A percentile compares a stretch with the other conserved stretches of the same genome.
These are phyloP conservation scores for Aptenodytes patagonicus DNA, from an alignment of 2,113 vertebrate genomes.

Conservation along the genomic window DNA sequence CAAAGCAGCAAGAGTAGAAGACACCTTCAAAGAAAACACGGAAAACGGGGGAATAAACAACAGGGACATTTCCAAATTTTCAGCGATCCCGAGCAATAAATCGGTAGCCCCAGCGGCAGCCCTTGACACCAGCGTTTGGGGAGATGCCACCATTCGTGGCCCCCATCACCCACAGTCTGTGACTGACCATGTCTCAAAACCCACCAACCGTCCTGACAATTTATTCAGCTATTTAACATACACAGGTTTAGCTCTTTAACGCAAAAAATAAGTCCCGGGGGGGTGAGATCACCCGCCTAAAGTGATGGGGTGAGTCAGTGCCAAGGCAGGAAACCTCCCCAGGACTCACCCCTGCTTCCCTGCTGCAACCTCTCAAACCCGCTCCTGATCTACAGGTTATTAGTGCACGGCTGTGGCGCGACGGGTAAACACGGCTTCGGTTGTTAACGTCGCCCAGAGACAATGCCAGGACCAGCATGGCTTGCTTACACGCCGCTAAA, in stretches of 20 bases:
- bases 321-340: not conserved
- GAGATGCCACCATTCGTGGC: not conserved
- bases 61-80: not conserved
- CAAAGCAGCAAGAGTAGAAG: not conserved
- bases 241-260: not conserved
- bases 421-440: not conserved
- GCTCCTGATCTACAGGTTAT: not conserved
- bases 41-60: not conserved
- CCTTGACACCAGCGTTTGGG: not conserved
- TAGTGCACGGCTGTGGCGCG: rapidly evolving
- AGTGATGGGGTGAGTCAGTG: not conserved
- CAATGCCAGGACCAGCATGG: rapidly evolving
- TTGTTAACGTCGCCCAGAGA: not conserved
- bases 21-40: not conserved
- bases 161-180: not conserved
- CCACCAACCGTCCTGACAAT: too few species aligned
- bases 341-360: not conserved
- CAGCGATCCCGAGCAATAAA: not conserved
- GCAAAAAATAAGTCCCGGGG: not conserved
- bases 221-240: not conserved
- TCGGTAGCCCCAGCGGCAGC: not conserved
- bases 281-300: not conserved
- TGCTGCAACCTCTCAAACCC: not conserved
- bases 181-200: rapidly evolving
- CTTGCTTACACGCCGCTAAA: too few species aligned